Conservation (phyloP, 2,888 invertebrate genomes). For the Fabriciana adippe region DNA sequence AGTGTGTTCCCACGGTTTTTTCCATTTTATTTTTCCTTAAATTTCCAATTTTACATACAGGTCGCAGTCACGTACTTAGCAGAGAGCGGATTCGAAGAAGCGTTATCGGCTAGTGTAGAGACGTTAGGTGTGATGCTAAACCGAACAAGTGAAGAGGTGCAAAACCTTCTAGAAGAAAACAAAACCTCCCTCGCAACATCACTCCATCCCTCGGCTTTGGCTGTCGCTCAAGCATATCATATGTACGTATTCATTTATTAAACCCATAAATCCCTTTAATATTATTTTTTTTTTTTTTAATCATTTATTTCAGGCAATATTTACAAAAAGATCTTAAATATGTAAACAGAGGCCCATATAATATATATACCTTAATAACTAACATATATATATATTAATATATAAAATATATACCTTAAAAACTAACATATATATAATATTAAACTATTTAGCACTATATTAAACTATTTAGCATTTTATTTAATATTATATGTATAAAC, state of each 20-base stretch:
- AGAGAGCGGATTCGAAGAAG: slow-evolving; percentile 72
- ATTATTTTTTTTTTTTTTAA: too few relatives aligned
- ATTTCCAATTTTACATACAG: slow-evolving; percentile 46
- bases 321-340: too few relatives aligned
- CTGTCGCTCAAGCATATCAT: slow-evolving; percentile 63
- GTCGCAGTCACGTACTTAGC: slow-evolving; percentile 67
- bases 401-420: too few relatives aligned
- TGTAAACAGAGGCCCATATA: too few relatives aligned
- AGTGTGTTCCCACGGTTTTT: not conserved
- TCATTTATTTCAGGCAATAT: too few relatives aligned
- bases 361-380: too few relatives aligned
- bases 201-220: slow-evolving; percentile 63
- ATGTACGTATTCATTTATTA: slow-evolving; percentile 3
- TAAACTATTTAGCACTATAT: too few relatives aligned
- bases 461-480: too few relatives aligned
- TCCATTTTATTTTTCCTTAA: not conserved
- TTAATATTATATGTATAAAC: too few relatives aligned
- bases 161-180: slow-evolving; percentile 53
- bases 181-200: slow-evolving; percentile 45
- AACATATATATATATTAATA: too few relatives aligned
- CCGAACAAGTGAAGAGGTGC: slow-evolving; percentile 59
- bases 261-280: too few relatives aligned
- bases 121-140: slow-evolving; percentile 65
- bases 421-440: too few relatives aligned
- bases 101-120: slow-evolving; percentile 56